Evolutionary conservation across 2,888 invertebrate species (phyloP), one percentile per base, ranked within the genome.

Genomic region (Andrena marginata): DNA sequence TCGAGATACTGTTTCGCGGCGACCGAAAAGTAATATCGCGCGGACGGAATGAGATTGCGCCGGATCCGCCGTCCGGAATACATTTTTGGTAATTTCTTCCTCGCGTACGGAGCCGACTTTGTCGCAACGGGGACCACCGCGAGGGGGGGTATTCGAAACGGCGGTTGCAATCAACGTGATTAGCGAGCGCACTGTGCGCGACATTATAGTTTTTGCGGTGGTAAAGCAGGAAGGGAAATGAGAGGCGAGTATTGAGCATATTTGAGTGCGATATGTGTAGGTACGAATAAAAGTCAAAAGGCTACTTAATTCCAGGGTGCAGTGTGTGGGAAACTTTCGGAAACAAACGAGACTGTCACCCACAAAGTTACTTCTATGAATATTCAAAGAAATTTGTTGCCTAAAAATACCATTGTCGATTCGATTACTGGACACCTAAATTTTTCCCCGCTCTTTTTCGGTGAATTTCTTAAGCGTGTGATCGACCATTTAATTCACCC

Each of bases 1-100:
- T 80, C 80, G 75, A 76, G 85, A 82, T 85, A 75, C 75, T 77
- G 68, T 82, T 85, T 80, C 85, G 56, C 76, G 71, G 62, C 73
- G 64, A 79, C 79, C 81, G 77, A 85, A 83, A 84, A 82, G 87
- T 85, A 87, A 87, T 87, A 87, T 84, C 81, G 87, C 70, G 70
- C 73, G 69, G 65, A 84, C 69, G 82, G 77, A 77, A 82, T 59
- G 81, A 78, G 71, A 82, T 76, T 73, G 78, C 78, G 77, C n/a
- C 69, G 80, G 68, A 72, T 64, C 73, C 65, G 42, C n/a, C 64
- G 20, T 42, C 16, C 65, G 42, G 31, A 78, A 65, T 77, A 74
- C 64, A 77, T 79, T 76, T 77, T 77, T 85, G 62, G 80, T 80
- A 73, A 83, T 75, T 73, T 77, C 16, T 60, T 73, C 64, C 33